A percentile compares a stretch with the other conserved stretches of the same genome.
These are phyloP conservation scores for Dicerorhinus sumatrensis DNA, from an alignment of 2,113 vertebrate genomes.

Conservation along the genomic window DNA sequence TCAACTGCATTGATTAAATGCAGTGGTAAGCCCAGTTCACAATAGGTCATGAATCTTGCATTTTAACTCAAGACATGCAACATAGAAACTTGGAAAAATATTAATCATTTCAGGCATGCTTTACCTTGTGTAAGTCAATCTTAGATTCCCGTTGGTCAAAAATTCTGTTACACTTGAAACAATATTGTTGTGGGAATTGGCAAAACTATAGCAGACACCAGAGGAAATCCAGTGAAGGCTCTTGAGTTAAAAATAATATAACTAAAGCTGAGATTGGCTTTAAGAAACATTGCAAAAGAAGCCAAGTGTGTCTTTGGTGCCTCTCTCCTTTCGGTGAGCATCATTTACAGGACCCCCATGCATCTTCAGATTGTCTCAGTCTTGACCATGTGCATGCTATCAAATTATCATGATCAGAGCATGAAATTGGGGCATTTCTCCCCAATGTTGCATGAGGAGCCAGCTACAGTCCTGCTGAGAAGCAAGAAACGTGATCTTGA, in stretches of 20 bases:
- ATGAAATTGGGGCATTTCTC: background rate
- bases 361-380: background rate
- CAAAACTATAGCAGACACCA: background rate
- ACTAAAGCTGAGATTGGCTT: background rate
- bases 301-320: background rate
- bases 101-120: background rate
- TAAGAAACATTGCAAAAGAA: background rate
- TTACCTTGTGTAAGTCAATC: background rate
- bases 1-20: background rate
- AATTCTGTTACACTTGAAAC: background rate
- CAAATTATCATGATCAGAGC: background rate
- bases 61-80: background rate
- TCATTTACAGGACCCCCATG: background rate
- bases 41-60: background rate
- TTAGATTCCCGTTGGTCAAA: background rate
- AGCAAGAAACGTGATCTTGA: background rate
- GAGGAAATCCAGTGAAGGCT: background rate
- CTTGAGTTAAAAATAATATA: background rate
- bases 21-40: background rate
- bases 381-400: background rate
- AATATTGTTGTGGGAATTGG: background rate
- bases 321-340: background rate
- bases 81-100: background rate
- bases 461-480: too few species aligned
- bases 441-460: accelerated